Evolutionary conservation across 2,888 invertebrate species (phyloP).

Genomic region (Laspeyria flexula): DNA sequence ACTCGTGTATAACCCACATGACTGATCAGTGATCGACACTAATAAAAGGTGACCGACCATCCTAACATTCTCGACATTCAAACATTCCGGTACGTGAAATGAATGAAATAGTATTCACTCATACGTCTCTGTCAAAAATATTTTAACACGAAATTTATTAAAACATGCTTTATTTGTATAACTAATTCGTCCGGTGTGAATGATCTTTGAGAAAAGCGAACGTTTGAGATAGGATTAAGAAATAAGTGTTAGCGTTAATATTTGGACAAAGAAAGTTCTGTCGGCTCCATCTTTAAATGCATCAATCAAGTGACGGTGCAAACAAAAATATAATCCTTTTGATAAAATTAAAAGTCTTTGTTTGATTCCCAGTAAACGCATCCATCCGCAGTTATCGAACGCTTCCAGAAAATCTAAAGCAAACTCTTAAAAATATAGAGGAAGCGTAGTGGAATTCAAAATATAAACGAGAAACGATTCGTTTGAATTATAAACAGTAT

Average conservation of each 20-base stretch:
- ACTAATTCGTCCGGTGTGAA: not conserved
- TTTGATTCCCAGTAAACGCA: constrained; percentile 32
- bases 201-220: constrained; percentile 4
- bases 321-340: constrained; percentile 14
- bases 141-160: not conserved
- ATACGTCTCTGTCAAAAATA: not conserved
- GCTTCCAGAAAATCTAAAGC: constrained; percentile 25
- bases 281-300: constrained; percentile 10
- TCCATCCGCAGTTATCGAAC: constrained; percentile 27
- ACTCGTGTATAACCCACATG: too few species aligned
- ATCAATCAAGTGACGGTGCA: constrained; percentile 18
- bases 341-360: constrained; percentile 33
- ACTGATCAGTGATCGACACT: not conserved
- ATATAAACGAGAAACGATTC: constrained; percentile 29
- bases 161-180: constrained; percentile 4
- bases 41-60: not conserved
- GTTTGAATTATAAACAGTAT: constrained; percentile 23
- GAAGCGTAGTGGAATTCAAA: constrained; percentile 29
- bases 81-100: not conserved
- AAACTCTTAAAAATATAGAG: constrained; percentile 33
- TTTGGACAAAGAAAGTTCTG: constrained; percentile 20
- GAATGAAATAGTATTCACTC: constrained; percentile 19
- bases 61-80: not conserved
- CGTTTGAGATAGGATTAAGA: not conserved
- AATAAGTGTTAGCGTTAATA: constrained; percentile 22